Conservation (phyloP, 2,113 vertebrate species). For the Urocitellus parryii region DNA sequence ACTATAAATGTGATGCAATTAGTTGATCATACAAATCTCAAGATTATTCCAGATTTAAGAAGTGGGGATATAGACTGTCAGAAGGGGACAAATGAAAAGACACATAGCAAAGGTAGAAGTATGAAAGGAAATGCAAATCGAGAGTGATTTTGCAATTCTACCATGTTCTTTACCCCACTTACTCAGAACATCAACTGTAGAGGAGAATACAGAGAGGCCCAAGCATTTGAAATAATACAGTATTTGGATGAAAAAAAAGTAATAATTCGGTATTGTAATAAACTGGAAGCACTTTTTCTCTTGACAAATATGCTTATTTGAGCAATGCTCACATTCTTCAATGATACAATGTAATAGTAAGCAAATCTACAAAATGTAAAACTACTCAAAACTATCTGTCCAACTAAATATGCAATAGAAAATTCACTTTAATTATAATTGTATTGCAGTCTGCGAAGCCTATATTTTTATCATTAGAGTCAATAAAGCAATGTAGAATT, state of each 20-base stretch:
- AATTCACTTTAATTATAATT: constrained; percentile 54
- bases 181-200: not conserved
- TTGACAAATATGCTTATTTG: not conserved
- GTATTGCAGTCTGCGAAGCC: not conserved
- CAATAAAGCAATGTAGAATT: constrained; percentile 74
- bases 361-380: not conserved
- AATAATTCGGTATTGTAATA: not conserved
- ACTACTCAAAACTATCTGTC: constrained; percentile 32
- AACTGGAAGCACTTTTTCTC: not conserved
- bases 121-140: too few species aligned
- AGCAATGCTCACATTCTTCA: constrained; percentile 26
- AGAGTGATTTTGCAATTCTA: not conserved
- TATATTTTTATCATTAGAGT: constrained; percentile 62
- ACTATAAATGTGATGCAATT: not conserved
- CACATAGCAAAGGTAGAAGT: not conserved
- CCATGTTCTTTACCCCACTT: not conserved
- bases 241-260: not conserved
- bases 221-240: not conserved
- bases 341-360: not conserved
- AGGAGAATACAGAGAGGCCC: accelerated
- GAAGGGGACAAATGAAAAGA: not conserved
- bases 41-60: not conserved
- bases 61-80: accelerated
- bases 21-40: not conserved
- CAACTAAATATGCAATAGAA: constrained; percentile 37